These are phyloP conservation scores for Alces alces DNA, from an alignment of 2,113 vertebrate species.

Conservation along the genomic window DNA sequence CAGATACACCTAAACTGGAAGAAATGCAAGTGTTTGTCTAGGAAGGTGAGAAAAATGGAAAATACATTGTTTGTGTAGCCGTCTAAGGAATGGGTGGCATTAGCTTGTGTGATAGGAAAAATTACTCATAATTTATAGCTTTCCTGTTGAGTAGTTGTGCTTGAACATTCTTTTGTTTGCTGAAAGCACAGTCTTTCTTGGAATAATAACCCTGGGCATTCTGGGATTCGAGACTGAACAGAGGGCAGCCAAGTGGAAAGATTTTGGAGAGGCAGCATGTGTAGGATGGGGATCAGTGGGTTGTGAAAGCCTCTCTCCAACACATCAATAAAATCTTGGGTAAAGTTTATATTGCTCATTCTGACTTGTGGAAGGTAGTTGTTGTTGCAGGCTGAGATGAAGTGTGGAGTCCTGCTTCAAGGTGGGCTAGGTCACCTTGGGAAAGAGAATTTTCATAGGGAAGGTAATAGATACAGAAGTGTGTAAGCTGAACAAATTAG, in stretches of 20 bases:
- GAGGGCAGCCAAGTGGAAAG: not conserved
- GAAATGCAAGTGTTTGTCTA: not conserved
- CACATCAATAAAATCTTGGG: not conserved
- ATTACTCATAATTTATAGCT: not conserved
- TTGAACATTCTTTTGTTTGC: not conserved
- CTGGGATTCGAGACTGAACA: not conserved
- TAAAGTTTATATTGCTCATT: not conserved
- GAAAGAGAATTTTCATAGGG: not conserved
- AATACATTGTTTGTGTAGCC: not conserved
- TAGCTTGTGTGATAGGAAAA: not conserved
- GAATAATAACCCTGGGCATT: not conserved
- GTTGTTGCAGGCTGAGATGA: not conserved
- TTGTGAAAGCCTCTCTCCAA: not conserved
- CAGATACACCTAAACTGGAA: not conserved
- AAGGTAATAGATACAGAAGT: not conserved
- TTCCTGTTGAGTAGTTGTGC: not conserved
- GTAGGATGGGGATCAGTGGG: not conserved
- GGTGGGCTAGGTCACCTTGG: not conserved
- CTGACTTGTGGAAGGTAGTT: not conserved
- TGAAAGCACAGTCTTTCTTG: not conserved
- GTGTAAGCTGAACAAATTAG: not conserved
- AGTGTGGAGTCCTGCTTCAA: not conserved
- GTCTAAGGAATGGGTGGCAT: not conserved
- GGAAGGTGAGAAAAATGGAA: not conserved
- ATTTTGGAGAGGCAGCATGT: not conserved